Conservation (phyloP, 30 jellyfish, hydroid and myxozoan species). For the Turritopsis dohrnii region DNA sequence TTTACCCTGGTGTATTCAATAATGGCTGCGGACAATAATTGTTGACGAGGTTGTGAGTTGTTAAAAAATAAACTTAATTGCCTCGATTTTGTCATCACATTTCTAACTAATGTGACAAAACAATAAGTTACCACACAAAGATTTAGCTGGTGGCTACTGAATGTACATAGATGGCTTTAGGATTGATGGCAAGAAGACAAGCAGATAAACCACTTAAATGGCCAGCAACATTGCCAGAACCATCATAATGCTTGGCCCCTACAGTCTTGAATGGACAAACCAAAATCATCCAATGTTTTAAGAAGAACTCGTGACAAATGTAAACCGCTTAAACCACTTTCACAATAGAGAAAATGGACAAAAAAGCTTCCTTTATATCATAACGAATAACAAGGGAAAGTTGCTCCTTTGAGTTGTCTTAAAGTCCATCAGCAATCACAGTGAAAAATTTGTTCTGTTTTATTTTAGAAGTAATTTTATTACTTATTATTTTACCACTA, state of each 20-base stretch:
- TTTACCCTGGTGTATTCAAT: not conserved
- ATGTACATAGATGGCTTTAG: constrained; percentile 48
- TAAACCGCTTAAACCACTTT: constrained; percentile 13
- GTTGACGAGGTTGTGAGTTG: constrained; percentile 29
- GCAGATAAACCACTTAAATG: constrained; percentile 46
- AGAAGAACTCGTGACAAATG: too few species aligned
- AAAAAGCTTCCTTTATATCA: constrained; percentile 32
- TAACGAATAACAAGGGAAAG: constrained; percentile 31
- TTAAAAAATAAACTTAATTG: constrained; percentile 8
- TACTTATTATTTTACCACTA: constrained; percentile 33
- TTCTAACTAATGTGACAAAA: constrained; percentile 13
- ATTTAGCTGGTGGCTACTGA: constrained; percentile 37
- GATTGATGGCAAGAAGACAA: constrained; percentile 16
- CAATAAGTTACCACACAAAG: constrained; percentile 39
- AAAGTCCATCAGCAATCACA: constrained; percentile 39
- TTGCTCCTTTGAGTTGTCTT: constrained; percentile 43
- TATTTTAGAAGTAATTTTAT: constrained; percentile 8
- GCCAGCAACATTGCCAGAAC: too few species aligned
- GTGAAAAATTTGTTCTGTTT: constrained; percentile 29
- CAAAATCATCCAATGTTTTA: too few species aligned
- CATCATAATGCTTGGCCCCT: too few species aligned
- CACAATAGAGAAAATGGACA: constrained; percentile 25
- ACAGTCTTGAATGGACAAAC: too few species aligned
- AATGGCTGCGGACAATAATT: not conserved
- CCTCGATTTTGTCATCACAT: not conserved